Conservation (phyloP, 2,888 invertebrate species). For the Lymantria monacha region DNA sequence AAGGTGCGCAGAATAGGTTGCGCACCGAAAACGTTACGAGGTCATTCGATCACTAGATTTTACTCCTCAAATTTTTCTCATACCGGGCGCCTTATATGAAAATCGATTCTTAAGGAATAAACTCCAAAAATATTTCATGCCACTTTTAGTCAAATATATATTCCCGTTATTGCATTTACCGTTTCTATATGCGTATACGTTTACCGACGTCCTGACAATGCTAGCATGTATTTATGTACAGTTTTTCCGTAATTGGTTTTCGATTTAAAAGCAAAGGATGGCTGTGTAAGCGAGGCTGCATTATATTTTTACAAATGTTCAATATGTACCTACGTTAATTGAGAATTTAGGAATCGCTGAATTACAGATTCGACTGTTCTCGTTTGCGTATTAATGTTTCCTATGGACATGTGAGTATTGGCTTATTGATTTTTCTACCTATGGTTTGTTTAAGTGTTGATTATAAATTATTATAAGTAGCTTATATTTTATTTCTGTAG, state of each 20-base stretch:
- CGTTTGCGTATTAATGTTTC: not conserved
- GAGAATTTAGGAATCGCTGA: conserved; percentile 4
- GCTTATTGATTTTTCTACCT: not conserved
- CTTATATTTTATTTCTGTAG: too few species aligned
- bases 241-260: conserved; percentile 80
- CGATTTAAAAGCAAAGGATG: conserved; percentile 62
- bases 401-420: not conserved
- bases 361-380: not conserved
- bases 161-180: conserved; percentile 24
- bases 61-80: too few species aligned
- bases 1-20: too few species aligned
- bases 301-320: conserved; percentile 33
- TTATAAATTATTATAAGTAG: too few species aligned
- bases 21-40: too few species aligned
- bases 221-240: conserved; percentile 57
- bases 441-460: not conserved
- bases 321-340: conserved; percentile 1
- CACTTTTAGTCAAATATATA: conserved; percentile 22
- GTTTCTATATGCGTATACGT: conserved; percentile 40
- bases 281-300: conserved; percentile 33
- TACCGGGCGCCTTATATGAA: too few species aligned
- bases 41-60: too few species aligned
- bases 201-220: conserved; percentile 48
- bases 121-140: too few species aligned
- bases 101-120: too few species aligned